These are phyloP conservation scores for Mylabris phalerata DNA, from an alignment of 1,140 invertebrate genomes.

Conservation along the genomic window DNA sequence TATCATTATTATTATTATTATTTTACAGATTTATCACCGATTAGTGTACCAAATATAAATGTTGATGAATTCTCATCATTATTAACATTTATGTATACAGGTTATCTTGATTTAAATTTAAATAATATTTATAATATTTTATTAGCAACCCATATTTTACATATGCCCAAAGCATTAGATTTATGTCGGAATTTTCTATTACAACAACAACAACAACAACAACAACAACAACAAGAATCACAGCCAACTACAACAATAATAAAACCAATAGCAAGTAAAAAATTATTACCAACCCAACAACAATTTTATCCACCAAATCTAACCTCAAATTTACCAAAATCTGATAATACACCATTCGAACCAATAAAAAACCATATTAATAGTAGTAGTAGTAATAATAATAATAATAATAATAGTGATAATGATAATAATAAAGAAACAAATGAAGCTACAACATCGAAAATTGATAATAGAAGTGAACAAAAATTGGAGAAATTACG, in stretches of 20 bases:
- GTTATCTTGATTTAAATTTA: conserved; percentile 59
- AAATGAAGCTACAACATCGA: conserved; percentile 37
- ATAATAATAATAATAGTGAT: background rate
- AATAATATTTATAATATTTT: conserved; percentile 68
- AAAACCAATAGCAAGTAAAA: conserved; percentile 45
- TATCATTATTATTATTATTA: background rate
- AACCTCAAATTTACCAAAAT: conserved; percentile 21
- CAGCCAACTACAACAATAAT: conserved; percentile 32
- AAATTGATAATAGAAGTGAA: conserved; percentile 39
- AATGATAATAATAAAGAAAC: conserved; percentile 8
- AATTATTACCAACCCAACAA: conserved; percentile 31
- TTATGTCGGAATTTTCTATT: conserved; percentile 52
- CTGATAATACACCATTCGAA: conserved; percentile 32
- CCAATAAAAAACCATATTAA: no score
- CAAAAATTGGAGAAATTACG: conserved; percentile 30
- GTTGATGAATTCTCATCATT: conserved; percentile 65
- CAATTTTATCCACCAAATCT: conserved; percentile 22
- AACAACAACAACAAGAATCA: conserved; percentile 7
- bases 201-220: conserved; percentile 30
- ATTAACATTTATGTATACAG: conserved; percentile 71
- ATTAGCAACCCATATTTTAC: conserved; percentile 64
- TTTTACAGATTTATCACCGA: conserved; percentile 32
- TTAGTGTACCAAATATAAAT: conserved; percentile 51
- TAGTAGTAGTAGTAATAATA: no score
- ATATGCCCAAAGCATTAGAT: conserved; percentile 67